Percentiles rank a stretch among this genome's conserved stretches.
Evolutionary conservation across 2,888 invertebrate genomes (phyloP).

Genomic region (Monochamus alternatus): DNA sequence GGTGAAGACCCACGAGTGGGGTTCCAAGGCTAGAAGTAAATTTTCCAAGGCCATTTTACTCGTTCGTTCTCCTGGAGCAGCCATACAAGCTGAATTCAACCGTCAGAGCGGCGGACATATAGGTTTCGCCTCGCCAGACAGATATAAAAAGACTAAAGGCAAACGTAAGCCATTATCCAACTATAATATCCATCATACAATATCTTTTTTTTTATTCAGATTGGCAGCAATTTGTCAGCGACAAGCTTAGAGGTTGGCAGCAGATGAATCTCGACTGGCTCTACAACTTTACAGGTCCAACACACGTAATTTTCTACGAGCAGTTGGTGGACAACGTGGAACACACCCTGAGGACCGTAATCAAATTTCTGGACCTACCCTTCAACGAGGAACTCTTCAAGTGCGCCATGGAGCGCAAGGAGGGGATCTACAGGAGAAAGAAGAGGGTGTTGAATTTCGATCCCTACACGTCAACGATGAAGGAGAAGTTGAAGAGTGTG

Average conservation of each 20-base stretch:
- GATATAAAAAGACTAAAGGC: constrained; percentile 77
- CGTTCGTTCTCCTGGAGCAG: constrained; percentile 81
- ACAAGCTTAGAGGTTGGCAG: constrained; percentile 80
- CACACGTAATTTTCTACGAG: constrained; percentile 83
- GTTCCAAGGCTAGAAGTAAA: constrained; percentile 73
- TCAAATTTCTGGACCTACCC: constrained; percentile 74
- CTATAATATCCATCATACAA: neutral
- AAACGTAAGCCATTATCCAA: constrained; percentile 72
- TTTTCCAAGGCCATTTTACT: constrained; percentile 81
- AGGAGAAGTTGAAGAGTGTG: constrained; percentile 70
- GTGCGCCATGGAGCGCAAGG: constrained; percentile 67
- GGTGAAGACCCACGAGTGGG: constrained; percentile 87
- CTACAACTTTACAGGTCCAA: constrained; percentile 78
- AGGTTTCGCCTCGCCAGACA: constrained; percentile 82
- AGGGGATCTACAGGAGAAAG: constrained; percentile 82
- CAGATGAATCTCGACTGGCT: constrained; percentile 82
- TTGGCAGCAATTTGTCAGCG: constrained; percentile 82
- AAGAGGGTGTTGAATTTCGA: constrained; percentile 80
- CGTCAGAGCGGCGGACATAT: constrained; percentile 86
- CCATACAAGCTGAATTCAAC: constrained; percentile 86
- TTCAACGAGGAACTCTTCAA: constrained; percentile 61
- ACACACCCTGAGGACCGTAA: constrained; percentile 74
- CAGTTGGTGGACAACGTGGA: constrained; percentile 77
- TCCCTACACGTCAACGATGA: constrained; percentile 81
- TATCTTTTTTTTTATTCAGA: constrained; percentile 70